Evolutionary conservation across 1,140 invertebrate species (phyloP), one percentile per base, ranked within the genome.

Genomic region (Drosophila mayri): DNA sequence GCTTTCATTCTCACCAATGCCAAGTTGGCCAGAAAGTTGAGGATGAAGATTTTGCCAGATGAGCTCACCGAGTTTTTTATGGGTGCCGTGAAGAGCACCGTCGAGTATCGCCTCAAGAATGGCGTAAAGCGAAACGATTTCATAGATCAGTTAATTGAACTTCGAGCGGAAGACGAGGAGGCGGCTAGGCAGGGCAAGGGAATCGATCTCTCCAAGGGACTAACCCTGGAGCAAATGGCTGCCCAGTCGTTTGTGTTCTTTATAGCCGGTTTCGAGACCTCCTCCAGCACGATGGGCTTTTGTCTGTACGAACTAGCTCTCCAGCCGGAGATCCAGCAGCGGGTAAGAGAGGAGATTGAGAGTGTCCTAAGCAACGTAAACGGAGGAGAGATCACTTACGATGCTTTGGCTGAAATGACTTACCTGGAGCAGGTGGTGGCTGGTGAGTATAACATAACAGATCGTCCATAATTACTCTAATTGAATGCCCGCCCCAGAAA

Each of bases 311-410:
- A 92, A 44, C 49, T 92, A 46, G 91, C 91, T 1, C 9, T 64
- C 4, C 81, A 94, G 68, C 91, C 66, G 14, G 92, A 94, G 0
- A 79, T 94, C 1, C 94, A 95, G 64, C 37, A 86, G 0, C 93
- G 93, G 52, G 37, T 94, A 0, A 90, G 94, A 18, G 59, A 92
- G 2, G 94, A 95, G 88, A 93, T 95, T 3, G 76, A 92, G 14
- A 32, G 68, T 0, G 79, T 74, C 8, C 55, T 88, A 0, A 49
- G 72, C 8, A 37, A 72, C 1, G 44, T 66, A 28, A 35, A 87
- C 9, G 61, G 76, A 8, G 76, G 74, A 1, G 58, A 81, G 22
- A 47, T 93, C 3, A 93, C 72, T 5, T 93, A 93, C 59, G 93
- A 93, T 1, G 62, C 67, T n/a, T 57, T 93, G 14, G 62, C 61